phyloP scores from a whole-genome alignment of 1,140 invertebrate genomes.

The Teleogryllus occipitalis region DNA sequence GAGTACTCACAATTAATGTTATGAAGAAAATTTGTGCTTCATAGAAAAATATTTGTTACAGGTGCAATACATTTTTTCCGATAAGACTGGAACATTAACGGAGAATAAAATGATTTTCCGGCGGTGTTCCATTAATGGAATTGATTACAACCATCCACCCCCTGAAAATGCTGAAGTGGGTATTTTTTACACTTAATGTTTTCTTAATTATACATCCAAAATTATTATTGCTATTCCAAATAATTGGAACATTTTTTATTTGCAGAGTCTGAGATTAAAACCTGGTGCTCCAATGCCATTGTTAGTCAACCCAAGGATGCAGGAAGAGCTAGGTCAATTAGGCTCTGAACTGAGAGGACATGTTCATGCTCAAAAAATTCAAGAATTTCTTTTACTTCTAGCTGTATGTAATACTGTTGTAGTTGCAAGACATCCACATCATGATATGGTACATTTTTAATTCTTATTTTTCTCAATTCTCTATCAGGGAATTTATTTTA shows the following conservation, averaged over 20 bases:
- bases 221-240: too few species aligned
- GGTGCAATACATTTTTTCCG: constrained; percentile 93
- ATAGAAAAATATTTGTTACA: constrained; percentile 29
- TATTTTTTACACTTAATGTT: too few species aligned
- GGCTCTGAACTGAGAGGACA: constrained; percentile 8
- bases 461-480: too few species aligned
- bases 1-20: constrained; percentile 10
- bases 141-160: constrained; percentile 77
- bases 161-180: constrained; percentile 38
- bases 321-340: constrained; percentile 45
- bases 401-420: constrained; percentile 96
- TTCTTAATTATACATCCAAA: too few species aligned
- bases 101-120: constrained; percentile 97
- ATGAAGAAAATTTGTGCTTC: background rate
- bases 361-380: constrained; percentile 46
- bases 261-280: constrained; percentile 22
- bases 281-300: constrained; percentile 41
- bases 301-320: constrained; percentile 53
- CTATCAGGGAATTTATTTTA: too few species aligned
- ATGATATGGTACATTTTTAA: constrained; percentile 54
- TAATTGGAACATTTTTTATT: constrained; percentile 6
- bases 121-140: constrained; percentile 76
- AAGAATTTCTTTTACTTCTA: constrained; percentile 87
- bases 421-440: constrained; percentile 80
- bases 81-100: constrained; percentile 95